A percentile compares a stretch with the other conserved stretches of the same genome.
These are phyloP conservation scores for Aphyosemion australe DNA, from an alignment of 2,113 vertebrate genomes.

Conservation along the genomic window DNA sequence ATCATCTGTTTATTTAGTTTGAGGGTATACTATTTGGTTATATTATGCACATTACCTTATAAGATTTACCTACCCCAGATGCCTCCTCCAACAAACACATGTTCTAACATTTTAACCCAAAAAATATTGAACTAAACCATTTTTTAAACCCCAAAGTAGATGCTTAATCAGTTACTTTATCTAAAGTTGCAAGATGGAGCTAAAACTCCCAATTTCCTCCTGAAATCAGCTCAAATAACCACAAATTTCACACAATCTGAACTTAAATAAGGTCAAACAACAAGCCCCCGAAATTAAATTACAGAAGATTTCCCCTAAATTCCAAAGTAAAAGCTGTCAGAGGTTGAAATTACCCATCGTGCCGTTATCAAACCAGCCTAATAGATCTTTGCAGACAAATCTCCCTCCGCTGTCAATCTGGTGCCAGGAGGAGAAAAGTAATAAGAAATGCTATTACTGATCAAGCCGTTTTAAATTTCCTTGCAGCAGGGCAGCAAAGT, in stretches of 20 bases:
- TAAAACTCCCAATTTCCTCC: conserved; percentile 52
- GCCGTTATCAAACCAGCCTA: conserved; percentile 37
- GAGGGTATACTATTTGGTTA: conserved; percentile 22
- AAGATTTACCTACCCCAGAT: conserved; percentile 23
- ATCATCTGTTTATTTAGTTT: conserved; percentile 45
- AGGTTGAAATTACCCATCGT: conserved; percentile 40
- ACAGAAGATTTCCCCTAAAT: conserved; percentile 40
- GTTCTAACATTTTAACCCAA: conserved; percentile 23
- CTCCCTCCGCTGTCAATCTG: conserved; percentile 34
- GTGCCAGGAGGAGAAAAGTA: conserved; percentile 1
- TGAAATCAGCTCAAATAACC: conserved; percentile 46
- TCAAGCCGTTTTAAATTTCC: conserved; percentile 13
- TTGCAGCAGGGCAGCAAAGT: conserved; percentile 8
- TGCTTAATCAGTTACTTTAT: conserved; percentile 53
- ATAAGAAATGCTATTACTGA: conserved; percentile 23
- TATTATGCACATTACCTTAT: conserved; percentile 32
- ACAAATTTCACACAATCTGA: conserved; percentile 33
- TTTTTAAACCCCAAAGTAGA: conserved; percentile 26
- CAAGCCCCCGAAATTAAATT: conserved; percentile 33
- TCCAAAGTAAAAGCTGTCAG: conserved; percentile 44
- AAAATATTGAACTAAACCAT: conserved; percentile 21
- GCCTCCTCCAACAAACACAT: conserved; percentile 6
- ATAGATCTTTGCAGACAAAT: conserved; percentile 42
- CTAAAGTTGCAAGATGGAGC: conserved; percentile 43
- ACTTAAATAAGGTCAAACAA: conserved; percentile 41